Base-by-base conservation (phyloP, 2,113 vertebrate species). In the Ursus arctos region DNA sequence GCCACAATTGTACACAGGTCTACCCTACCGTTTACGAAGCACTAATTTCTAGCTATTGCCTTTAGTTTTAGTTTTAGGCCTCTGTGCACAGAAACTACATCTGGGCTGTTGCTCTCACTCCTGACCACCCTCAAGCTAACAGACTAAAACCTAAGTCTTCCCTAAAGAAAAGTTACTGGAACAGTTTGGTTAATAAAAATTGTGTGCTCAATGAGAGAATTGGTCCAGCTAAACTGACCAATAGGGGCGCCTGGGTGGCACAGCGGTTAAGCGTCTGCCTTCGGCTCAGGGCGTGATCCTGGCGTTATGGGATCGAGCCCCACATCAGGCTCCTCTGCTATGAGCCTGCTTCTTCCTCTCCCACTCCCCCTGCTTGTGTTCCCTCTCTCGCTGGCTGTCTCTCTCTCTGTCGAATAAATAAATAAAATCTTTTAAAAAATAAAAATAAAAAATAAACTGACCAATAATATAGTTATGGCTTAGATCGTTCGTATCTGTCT, bases 91-190 rank as follows among this genome's bases (percentile, higher is more conserved):
- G 47, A 43, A 91, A 81, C 15, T 71, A 87, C 59, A 71, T 22
- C 72, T 53, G 53, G 51, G 59, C 59, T 95, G 12, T 81, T 72
- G 26, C 13, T 40, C 61, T 88, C 21, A 81, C 24, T 95, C 31
- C n/a, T 49, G 63, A 47, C 21, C 26, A 53, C 19, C n/a, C 33
- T 51, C 82, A 57, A 95, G 87, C 76, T 94, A 43, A 36, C 3
- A 95, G 28, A 93, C 10, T 59, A 93, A 77, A 90, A 80, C 83
- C 21, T 31, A 86, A 87, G 24, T 91, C 15, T 89, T 40, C 61
- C 79, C 57, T 72, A 15, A 91, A 69, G 90, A 92, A 81, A 93
- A 96, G 43, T 22, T 89, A 11, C 49, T 77, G 26, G 10, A 94
- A 86, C 18, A 49, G 40, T 84, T 77, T 90, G 49, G 13, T 47